A percentile compares a stretch with the other conserved stretches of the same genome.
phyloP scores from a whole-genome alignment of 1,140 invertebrate species.

The Drosophila takahashii region DNA sequence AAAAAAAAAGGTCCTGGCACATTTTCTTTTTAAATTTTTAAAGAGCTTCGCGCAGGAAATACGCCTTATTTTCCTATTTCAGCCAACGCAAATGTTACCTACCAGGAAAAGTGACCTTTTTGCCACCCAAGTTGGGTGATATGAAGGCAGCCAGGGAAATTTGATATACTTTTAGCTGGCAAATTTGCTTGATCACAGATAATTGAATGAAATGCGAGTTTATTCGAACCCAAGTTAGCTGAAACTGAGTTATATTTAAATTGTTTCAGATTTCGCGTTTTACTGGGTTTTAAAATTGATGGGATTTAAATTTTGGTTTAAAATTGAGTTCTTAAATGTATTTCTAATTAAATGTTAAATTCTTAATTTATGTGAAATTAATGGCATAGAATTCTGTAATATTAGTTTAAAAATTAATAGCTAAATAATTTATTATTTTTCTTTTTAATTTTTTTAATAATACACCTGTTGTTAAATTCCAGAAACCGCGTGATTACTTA shows the following conservation, averaged over 20 bases:
- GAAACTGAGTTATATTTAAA: constrained; percentile 9
- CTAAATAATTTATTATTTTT: too few relatives aligned
- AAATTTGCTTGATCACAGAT: constrained; percentile 23
- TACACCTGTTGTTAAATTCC: too few relatives aligned
- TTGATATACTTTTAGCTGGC: constrained; percentile 21
- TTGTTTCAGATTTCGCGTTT: not conserved
- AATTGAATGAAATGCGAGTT: constrained; percentile 37
- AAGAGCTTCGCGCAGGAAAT: constrained; percentile 12
- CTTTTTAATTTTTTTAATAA: too few relatives aligned
- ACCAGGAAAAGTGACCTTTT: constrained; percentile 24
- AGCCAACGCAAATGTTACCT: constrained; percentile 16
- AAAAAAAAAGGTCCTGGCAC: constrained; percentile 19
- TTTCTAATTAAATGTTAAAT: too few relatives aligned
- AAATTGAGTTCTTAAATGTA: too few relatives aligned
- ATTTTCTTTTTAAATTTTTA: constrained; percentile 43
- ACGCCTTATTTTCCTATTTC: constrained; percentile 16
- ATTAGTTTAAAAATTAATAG: too few relatives aligned
- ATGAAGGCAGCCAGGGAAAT: constrained; percentile 4
- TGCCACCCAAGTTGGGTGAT: constrained; percentile 1
- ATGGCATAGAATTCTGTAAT: too few relatives aligned
- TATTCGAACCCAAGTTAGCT: constrained; percentile 8
- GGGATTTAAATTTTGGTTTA: not conserved
- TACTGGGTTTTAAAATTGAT: not conserved
- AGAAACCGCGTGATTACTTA: not conserved
- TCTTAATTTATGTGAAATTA: too few relatives aligned